Evolutionary conservation across 2,888 invertebrate species (phyloP), one percentile per base, ranked within the genome.

Genomic region (Drosophila monieri): DNA sequence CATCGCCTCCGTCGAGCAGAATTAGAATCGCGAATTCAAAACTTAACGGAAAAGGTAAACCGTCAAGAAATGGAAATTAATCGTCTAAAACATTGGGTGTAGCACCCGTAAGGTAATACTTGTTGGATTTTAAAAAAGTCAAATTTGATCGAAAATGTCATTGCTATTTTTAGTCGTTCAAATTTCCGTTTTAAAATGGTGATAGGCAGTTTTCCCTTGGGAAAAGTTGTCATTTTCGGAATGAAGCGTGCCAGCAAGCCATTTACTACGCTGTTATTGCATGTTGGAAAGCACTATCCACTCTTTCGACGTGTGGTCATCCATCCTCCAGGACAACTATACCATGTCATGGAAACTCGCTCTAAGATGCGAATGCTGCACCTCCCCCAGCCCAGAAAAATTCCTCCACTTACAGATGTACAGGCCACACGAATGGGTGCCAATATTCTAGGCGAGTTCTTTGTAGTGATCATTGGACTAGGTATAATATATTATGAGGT

Each of bases 321-420:
- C 12, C 65, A 48, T 6, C 76, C 76, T 4, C 66, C 78, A 6
- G 85, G 77, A 3, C 85, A 85, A 51, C 25, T 70, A 1, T 55
- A 74, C 2, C 21, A 85, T 18, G 25, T n/a, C 3, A 1, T 71
- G 1, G 80, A 83, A 49, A 30, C 59, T 0, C 67, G 85, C 27
- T 64, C 47, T 6, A 85, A 79, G 53, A 46, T 81, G 21, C 39
- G 23, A 1, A 60, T 79, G 58, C 15, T 81, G 6, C 48, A 15
- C 5, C 6, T 81, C 18, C 74, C 72, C 0, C 85, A 81, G 23
- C 85, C 81, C 0, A 68, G 47, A 18, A n/a, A 15, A 15, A 49
- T 81, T 21, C 79, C 68, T 0, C 66, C 12, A 1, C 25, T 81
- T 0, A 15, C 68, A 6, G 41, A 56, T 2, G 2, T 55, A 0